phyloP scores from a whole-genome alignment of 2,113 vertebrate species.

The Ornithorhynchus anatinus region DNA sequence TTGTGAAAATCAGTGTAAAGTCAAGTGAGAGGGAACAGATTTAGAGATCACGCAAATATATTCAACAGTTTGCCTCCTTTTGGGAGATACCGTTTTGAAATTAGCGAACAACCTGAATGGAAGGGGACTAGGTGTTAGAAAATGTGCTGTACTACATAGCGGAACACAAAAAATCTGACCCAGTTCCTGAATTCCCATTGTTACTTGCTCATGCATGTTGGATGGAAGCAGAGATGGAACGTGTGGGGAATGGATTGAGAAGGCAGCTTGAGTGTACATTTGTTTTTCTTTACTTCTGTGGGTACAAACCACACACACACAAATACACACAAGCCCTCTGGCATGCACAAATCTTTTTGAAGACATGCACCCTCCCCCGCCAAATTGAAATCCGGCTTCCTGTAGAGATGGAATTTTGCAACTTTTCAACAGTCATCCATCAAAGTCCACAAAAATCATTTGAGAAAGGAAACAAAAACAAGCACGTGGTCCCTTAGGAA shows the following conservation, averaged over 20 bases:
- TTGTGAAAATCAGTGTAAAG: constrained; percentile 26
- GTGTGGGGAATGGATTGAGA: too few relatives aligned
- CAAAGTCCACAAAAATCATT: constrained; percentile 14
- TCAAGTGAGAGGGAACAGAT: constrained; percentile 21
- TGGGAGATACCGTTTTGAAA: constrained; percentile 15
- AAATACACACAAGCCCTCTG: too few relatives aligned
- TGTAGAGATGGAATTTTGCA: background rate
- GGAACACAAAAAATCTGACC: background rate
- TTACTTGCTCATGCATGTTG: background rate
- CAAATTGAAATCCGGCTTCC: background rate
- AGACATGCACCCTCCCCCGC: too few relatives aligned
- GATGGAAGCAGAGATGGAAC: background rate
- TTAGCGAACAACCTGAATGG: background rate
- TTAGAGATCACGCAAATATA: constrained; percentile 20
- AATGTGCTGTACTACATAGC: background rate
- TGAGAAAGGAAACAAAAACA: constrained; percentile 11
- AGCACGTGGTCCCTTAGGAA: background rate
- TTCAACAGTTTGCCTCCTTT: background rate
- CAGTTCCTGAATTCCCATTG: background rate
- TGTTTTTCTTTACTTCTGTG: background rate
- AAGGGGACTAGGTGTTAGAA: background rate
- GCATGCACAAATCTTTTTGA: too few relatives aligned
- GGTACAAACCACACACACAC: too few relatives aligned
- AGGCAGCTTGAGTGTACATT: background rate
- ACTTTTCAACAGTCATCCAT: background rate